Percentiles rank a stretch among this genome's conserved stretches.
Evolutionary conservation across 2,797 vertebrate genomes (phyloP).

Genomic region (Enteromius unitaeniatus): DNA sequence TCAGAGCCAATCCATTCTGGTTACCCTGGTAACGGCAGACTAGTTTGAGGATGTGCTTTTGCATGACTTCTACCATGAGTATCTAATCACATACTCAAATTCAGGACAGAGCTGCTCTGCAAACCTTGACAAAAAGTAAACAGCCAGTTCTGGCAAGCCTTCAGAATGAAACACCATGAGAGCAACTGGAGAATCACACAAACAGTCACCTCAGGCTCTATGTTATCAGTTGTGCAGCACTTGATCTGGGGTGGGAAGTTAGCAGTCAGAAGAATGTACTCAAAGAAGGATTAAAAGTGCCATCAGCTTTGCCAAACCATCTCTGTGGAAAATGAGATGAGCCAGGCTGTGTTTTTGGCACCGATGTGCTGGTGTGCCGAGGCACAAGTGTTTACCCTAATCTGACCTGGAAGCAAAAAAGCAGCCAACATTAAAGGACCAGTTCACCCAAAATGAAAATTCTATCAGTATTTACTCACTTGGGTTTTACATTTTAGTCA

Average conservation of each 20-base stretch:
- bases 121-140: slow-evolving; percentile 32
- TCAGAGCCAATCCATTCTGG: slow-evolving; percentile 17
- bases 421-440: not conserved
- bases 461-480: not conserved
- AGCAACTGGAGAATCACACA: slow-evolving; percentile 24
- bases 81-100: slow-evolving; percentile 28
- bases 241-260: slow-evolving; percentile 46
- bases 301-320: slow-evolving; percentile 31
- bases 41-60: slow-evolving; percentile 33
- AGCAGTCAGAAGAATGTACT: slow-evolving; percentile 38
- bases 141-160: slow-evolving; percentile 31
- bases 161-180: slow-evolving; percentile 15
- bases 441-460: not conserved
- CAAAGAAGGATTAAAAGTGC: slow-evolving; percentile 45
- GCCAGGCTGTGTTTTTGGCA: slow-evolving; percentile 45
- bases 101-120: slow-evolving; percentile 12
- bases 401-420: slow-evolving; percentile 39
- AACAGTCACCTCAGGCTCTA: slow-evolving; percentile 38
- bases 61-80: slow-evolving; percentile 16
- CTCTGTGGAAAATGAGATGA: slow-evolving; percentile 45
- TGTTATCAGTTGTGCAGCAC: slow-evolving; percentile 47
- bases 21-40: slow-evolving; percentile 15
- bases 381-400: slow-evolving; percentile 25
- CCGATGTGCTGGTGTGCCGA: slow-evolving; percentile 16
- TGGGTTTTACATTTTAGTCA: not conserved